Base-by-base conservation (phyloP, 53 echinoderm and acorn worm species). In the Astropecten irregularis region DNA sequence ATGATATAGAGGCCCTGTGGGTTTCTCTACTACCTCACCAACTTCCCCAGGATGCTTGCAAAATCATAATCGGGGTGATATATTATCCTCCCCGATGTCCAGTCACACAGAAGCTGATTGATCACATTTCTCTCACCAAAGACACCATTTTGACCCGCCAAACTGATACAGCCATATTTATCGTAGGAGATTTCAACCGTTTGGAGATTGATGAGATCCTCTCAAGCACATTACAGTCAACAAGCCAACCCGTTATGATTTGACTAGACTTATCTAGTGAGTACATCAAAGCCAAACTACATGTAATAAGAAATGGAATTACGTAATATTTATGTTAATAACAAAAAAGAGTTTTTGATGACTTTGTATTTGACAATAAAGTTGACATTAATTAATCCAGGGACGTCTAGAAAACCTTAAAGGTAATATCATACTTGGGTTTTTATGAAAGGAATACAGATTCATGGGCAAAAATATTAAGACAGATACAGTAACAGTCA, bases 11-110 rank as follows among this genome's bases (percentile, higher is more conserved):
- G 13, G 82, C 38, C 20, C 20, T 82, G 51, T 82, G 82, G 82
- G 66, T 82, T 13, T 67, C 29, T 14, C 47, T 82, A 18, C 44
- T 66, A 4, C 82, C 82, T 29, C 18, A 40, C 14, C 23, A 67
- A 21, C 66, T 82, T 11, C 82, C 82, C 9, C 49, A 67, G 15
- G n/a, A 30, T 5, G 15, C 38, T 15, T 23, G 33, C 63, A 49
- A 16, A 1, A 47, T 82, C 15, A 16, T 82, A 15, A 48, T 68
- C 16, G 65, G 82, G 15, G 65, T 40, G 60, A 16, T 82, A 3
- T 82, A 82, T 34, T 82, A 82, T 29, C 82, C 82, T 19, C 82
- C 82, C 9, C 33, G 28, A 8, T 67, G 82, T 48, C 66, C 82
- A 9, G 67, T 82, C 23, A 47, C 82, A 47, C 32, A 26, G 1